These are phyloP conservation scores for Parnassius smintheus DNA, from an alignment of 2,888 invertebrate genomes.

Conservation along the genomic window DNA sequence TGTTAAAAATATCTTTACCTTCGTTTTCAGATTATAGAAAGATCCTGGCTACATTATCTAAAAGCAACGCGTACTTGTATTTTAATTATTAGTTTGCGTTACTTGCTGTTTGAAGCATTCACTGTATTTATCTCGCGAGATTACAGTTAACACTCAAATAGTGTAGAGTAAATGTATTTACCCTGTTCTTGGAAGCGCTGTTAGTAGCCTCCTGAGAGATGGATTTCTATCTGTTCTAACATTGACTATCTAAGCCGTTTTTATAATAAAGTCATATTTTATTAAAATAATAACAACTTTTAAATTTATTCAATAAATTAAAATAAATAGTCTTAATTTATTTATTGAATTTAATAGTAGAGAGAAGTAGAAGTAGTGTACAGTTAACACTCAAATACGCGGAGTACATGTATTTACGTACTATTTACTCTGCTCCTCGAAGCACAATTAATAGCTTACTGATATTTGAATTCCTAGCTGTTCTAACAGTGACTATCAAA, in stretches of 20 bases:
- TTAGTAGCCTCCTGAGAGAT: neutral
- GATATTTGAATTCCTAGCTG: neutral
- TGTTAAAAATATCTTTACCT: too few relatives aligned
- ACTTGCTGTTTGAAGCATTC: neutral
- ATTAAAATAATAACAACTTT: too few relatives aligned
- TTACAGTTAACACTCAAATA: slow-evolving; percentile 6
- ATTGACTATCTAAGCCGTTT: neutral
- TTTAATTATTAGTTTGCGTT: neutral
- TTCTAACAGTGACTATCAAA: neutral
- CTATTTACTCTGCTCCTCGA: neutral
- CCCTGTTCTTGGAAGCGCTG: neutral
- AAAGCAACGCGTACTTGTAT: neutral
- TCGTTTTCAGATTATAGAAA: too few relatives aligned
- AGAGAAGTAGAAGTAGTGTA: neutral
- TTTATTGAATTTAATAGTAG: too few relatives aligned
- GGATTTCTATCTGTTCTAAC: neutral
- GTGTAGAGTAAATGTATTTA: neutral
- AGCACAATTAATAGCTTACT: neutral
- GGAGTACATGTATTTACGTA: neutral
- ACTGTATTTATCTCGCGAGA: slow-evolving; percentile 4
- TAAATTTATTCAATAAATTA: too few relatives aligned
- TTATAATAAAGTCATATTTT: too few relatives aligned
- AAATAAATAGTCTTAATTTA: too few relatives aligned
- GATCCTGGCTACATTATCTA: too few relatives aligned
- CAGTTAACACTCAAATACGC: slow-evolving; percentile 5